Percentiles rank a stretch among this genome's conserved stretches.
phyloP scores from a whole-genome alignment of 1,140 invertebrate species.

The Drosophila bifasciata region DNA sequence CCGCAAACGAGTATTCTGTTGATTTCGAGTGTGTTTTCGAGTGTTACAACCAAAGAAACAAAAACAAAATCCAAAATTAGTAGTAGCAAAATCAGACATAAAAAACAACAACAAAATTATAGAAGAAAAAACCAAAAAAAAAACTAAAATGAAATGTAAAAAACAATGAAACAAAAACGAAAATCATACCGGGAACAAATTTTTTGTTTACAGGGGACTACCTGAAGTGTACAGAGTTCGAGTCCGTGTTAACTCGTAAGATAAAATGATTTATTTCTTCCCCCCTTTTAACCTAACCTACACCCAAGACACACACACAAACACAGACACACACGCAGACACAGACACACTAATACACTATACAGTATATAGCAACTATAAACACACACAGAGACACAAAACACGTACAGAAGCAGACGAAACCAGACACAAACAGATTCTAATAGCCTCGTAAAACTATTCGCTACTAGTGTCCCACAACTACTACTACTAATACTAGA shows the following conservation, averaged over 20 bases:
- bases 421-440: conserved; percentile 38
- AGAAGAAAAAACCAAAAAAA: conserved; percentile 23
- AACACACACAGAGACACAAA: not conserved
- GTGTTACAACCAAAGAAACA: too few species aligned
- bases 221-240: conserved; percentile 90
- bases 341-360: conserved; percentile 22
- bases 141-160: conserved; percentile 54
- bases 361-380: conserved; percentile 26
- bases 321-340: conserved; percentile 28
- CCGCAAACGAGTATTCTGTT: too few species aligned
- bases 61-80: conserved; percentile 17
- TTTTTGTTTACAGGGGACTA: conserved; percentile 90
- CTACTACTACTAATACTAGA: conserved; percentile 18
- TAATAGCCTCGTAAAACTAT: conserved; percentile 45
- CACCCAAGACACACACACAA: conserved; percentile 39
- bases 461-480: conserved; percentile 20
- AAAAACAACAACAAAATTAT: conserved; percentile 12
- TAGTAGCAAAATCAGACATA: conserved; percentile 13
- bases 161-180: conserved; percentile 71
- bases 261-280: conserved; percentile 82
- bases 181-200: conserved; percentile 85
- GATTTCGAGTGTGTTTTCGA: too few species aligned
- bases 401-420: conserved; percentile 15
- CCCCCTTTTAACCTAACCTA: conserved; percentile 51
- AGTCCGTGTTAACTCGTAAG: conserved; percentile 91